A percentile compares a stretch with the other conserved stretches of the same genome.
Conservation (phyloP, 1,140 invertebrate species). For the Hycleus cichorii region DNA sequence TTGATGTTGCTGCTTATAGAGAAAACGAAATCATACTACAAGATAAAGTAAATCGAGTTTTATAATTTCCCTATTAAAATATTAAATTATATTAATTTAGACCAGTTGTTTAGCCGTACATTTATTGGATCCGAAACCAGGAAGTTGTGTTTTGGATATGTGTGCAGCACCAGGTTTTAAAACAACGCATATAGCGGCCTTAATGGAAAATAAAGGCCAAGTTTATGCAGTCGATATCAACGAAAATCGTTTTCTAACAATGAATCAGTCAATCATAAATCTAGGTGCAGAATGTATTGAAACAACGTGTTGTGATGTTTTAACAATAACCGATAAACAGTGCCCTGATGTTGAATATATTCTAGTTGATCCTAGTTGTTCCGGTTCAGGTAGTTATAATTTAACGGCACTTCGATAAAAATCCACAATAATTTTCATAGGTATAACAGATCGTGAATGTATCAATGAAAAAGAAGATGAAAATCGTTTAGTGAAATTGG, state of each 20-base stretch:
- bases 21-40: slow-evolving; percentile 74
- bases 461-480: slow-evolving; percentile 38
- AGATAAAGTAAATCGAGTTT: slow-evolving; percentile 68
- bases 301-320: slow-evolving; percentile 62
- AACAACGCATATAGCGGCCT: slow-evolving; percentile 77
- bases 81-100: slow-evolving; percentile 46
- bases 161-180: slow-evolving; percentile 97
- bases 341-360: slow-evolving; percentile 78
- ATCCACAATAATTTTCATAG: slow-evolving; percentile 1
- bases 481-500: slow-evolving; percentile 60
- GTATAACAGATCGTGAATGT: slow-evolving; percentile 40
- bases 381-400: slow-evolving; percentile 71
- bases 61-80: neutral
- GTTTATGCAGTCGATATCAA: slow-evolving; percentile 80
- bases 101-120: slow-evolving; percentile 81
- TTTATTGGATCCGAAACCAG: slow-evolving; percentile 61
- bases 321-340: slow-evolving; percentile 52
- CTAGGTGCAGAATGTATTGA: slow-evolving; percentile 60
- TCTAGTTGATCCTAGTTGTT: slow-evolving; percentile 92
- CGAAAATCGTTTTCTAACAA: slow-evolving; percentile 53
- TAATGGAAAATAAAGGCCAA: slow-evolving; percentile 69
- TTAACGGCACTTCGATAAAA: no score
- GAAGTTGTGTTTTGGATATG: slow-evolving; percentile 74
- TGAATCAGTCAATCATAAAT: slow-evolving; percentile 55
- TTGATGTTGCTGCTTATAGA: slow-evolving; percentile 39